Evolutionary conservation across 2,888 invertebrate genomes (phyloP), one percentile per base, ranked within the genome.

Genomic region (Muschampia plurimacula): DNA sequence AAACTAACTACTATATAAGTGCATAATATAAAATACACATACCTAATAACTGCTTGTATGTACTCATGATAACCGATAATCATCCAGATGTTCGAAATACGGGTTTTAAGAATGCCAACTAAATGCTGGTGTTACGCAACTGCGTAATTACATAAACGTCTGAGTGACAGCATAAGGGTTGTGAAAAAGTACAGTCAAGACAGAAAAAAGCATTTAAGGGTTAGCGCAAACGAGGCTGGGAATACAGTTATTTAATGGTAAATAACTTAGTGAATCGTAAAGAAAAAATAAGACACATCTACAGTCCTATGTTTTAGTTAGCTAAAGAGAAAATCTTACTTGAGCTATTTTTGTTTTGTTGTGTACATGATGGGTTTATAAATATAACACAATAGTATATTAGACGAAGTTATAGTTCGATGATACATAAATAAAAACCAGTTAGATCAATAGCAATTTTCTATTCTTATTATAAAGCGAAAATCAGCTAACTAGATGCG

Each of bases 61-160:
- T 9, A 49, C n/a, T 49, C n/a, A n/a, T 49, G 49, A 13, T 0
- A 22, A 28, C 22, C 10, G 55, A 55, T 55, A 55, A 55, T 55
- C 71, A n/a, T 67, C 72, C 74, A 75, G 75, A 76, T 76, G 73
- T 77, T 69, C 67, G 62, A 46, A 68, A 81, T 81, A 81, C 81
- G 81, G 81, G 81, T 81, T 74, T 77, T 79, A 80, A 79, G 75
- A 79, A 81, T 79, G 79, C 81, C 81, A 78, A 73, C 73, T 59
- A 41, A 74, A 79, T 79, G 79, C 77, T 76, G 80, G 79, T 74
- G 74, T 73, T 73, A 75, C 75, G 73, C 62, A 28, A 62, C 62
- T 62, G 41, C 41, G 22, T 75, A 79, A 76, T 76, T 75, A 74
- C 72, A 69, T 74, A 67, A 67, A 55, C 55, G 64, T 57, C 67